Evolutionary conservation across 2,797 vertebrate genomes (phyloP), one percentile per base, ranked within the genome.

Genomic region (Epinephelus coioides): DNA sequence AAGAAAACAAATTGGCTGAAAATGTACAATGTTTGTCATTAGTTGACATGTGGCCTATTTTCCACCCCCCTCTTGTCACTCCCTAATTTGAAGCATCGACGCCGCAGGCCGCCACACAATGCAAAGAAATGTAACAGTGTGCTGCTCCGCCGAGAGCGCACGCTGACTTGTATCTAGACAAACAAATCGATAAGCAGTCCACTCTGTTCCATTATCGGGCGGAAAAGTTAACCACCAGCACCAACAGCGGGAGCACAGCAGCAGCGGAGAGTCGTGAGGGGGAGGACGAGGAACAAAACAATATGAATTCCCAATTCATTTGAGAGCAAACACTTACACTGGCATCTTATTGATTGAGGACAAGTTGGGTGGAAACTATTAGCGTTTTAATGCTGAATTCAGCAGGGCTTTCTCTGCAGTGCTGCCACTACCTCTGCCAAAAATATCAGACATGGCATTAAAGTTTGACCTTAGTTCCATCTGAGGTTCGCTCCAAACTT

Each of bases 151-250:
- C 5, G 68, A 81, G 84, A 72, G 78, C 54, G 23, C n/a, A 23
- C 50, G 17, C 62, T 21, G 84, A 78, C 80, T 89, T 44, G 76
- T 82, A 89, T 91, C 90, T 63, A 73, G 85, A 91, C 83, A 93
- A 93, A 93, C 88, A 88, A 90, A 94, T 94, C 91, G 21, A 94
- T 93, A 84, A 68, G 78, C 73, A 69, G 86, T 87, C 80, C 82
- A 73, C 79, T 88, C 85, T 67, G 60, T 85, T 92, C 86, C 88
- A 92, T 93, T 92, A 90, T 84, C 55, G 14, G 82, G 61, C 55
- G 55, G 83, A 78, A 89, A 89, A 91, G 87, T 91, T 85, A 92
- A 94, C 88, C 82, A 84, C 49, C 78, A 80, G 83, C 83, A 74
- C 63, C 72, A 82, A 76, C 81, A 54, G 78, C 23, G 4, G 68